Conservation (phyloP, 2,113 vertebrate genomes). For the Python bivittatus region DNA sequence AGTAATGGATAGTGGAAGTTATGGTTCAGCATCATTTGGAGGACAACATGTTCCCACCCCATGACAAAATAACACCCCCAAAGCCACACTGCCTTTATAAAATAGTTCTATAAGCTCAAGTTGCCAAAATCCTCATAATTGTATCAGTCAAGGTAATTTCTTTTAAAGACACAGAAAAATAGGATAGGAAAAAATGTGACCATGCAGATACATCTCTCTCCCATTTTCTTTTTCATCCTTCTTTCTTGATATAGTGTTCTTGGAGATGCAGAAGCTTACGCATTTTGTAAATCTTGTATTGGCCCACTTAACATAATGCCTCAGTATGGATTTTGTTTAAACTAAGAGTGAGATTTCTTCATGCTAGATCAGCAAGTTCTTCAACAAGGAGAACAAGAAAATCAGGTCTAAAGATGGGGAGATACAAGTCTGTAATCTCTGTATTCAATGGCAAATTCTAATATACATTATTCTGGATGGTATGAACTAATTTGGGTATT, state of each 20-base stretch:
- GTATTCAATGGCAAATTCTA: background rate
- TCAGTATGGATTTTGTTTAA: slow-evolving; percentile 17
- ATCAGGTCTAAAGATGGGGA: background rate
- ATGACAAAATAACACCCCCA: background rate
- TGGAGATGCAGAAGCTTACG: background rate
- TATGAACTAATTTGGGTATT: background rate
- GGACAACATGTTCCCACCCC: background rate
- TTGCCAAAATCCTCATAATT: background rate
- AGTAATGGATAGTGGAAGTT: background rate
- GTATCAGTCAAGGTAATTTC: background rate
- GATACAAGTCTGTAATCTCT: background rate
- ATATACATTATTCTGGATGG: background rate
- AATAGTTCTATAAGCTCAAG: background rate
- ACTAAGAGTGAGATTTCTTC: background rate
- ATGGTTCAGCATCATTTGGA: background rate
- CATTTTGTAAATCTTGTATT: background rate
- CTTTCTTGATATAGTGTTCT: background rate
- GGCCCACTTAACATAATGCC: background rate
- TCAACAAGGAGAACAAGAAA: slow-evolving; percentile 1
- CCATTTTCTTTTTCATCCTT: background rate
- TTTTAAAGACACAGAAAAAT: background rate
- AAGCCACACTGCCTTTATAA: background rate
- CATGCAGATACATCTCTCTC: background rate
- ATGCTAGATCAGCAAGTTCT: slow-evolving; percentile 55
- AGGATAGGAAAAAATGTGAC: background rate